Evolutionary conservation across 1,140 invertebrate genomes (phyloP).

Genomic region (Gyrodactylus salaris): DNA sequence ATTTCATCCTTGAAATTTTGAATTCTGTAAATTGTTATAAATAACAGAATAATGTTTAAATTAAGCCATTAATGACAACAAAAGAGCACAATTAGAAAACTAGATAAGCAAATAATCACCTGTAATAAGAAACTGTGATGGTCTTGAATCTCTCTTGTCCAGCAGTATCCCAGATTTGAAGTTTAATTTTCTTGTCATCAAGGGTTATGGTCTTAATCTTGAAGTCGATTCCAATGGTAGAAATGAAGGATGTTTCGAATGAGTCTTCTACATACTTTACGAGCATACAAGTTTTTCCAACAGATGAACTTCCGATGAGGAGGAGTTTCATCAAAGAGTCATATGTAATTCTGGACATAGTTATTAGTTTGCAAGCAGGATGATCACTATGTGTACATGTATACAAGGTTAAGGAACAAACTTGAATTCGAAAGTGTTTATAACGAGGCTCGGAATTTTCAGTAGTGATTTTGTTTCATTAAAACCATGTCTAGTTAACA

Average conservation of each 20-base stretch:
- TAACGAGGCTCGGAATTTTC: too few relatives aligned
- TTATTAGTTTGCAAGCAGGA: too few relatives aligned
- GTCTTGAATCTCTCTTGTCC: neutral
- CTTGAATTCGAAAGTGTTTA: too few relatives aligned
- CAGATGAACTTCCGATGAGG: constrained; percentile 91
- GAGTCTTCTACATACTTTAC: constrained; percentile 97
- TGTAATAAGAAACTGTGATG: neutral
- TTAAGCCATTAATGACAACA: neutral
- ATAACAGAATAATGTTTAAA: neutral
- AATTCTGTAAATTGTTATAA: neutral
- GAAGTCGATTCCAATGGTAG: constrained; percentile 96
- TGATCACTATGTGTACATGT: too few relatives aligned
- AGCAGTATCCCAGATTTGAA: constrained; percentile 25
- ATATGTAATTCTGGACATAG: constrained; percentile 9
- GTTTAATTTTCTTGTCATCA: constrained; percentile 61
- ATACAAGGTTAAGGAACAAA: too few relatives aligned
- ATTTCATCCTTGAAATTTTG: too few relatives aligned
- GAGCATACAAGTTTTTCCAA: constrained; percentile 93
- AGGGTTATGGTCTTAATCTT: constrained; percentile 99
- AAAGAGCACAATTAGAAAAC: neutral
- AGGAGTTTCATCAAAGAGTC: constrained; percentile 99
- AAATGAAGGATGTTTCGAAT: constrained; percentile 93
- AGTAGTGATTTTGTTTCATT: too few relatives aligned
- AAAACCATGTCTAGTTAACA: too few relatives aligned
- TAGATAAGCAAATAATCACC: neutral